Conservation (phyloP, 2,797 vertebrate genomes). For the Chromis chromis region DNA sequence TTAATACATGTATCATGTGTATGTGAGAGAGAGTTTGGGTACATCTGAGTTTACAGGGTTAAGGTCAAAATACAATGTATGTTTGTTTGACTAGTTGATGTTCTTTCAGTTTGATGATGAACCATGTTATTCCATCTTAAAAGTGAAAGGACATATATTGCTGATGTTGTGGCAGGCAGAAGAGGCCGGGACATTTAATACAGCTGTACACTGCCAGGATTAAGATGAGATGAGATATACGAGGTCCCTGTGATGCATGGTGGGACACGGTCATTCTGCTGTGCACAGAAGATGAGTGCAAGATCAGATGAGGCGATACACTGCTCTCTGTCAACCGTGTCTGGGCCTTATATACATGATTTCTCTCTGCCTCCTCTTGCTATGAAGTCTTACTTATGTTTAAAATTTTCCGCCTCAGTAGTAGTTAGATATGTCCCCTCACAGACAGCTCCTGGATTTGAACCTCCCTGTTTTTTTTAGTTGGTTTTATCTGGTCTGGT, state of each 20-base stretch:
- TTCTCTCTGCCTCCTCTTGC: not conserved
- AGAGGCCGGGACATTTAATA: conserved; percentile 37
- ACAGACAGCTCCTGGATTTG: not conserved
- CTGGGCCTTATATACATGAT: not conserved
- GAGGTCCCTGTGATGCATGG: conserved; percentile 27
- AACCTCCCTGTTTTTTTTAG: not conserved
- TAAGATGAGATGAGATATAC: conserved; percentile 49
- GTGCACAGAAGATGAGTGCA: conserved; percentile 13
- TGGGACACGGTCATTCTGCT: conserved; percentile 23
- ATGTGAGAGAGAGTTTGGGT: not conserved
- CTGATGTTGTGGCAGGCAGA: conserved; percentile 29
- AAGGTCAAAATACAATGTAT: conserved; percentile 23
- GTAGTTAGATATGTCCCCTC: not conserved
- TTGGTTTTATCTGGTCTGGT: not conserved
- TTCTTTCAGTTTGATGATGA: conserved; percentile 12
- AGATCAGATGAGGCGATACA: conserved; percentile 45
- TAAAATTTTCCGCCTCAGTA: not conserved
- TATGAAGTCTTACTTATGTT: conserved; percentile 1
- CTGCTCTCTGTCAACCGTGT: conserved; percentile 8
- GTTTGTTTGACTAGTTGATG: not conserved
- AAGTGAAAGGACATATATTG: conserved; percentile 39
- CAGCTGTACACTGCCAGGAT: conserved; percentile 29
- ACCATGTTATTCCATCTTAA: conserved; percentile 16
- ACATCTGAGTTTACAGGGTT: not conserved
- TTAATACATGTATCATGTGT: conserved; percentile 1